Base-by-base conservation (phyloP, 1,140 invertebrate genomes). In the Zaprionus ornatus region DNA sequence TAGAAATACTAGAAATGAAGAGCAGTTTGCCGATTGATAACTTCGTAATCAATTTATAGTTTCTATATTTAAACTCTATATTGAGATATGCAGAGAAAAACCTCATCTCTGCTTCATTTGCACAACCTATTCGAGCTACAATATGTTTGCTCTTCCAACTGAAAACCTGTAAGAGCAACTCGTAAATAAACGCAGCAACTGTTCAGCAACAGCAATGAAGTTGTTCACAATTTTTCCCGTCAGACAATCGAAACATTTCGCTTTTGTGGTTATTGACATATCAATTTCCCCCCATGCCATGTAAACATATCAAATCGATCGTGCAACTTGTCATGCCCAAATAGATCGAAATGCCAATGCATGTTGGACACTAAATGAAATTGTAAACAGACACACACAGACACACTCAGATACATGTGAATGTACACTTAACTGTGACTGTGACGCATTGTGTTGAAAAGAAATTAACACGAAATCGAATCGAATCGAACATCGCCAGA, bases 251-350 rank as follows among this genome's bases (percentile, higher is more conserved):
- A 52, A 67, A 54, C 72, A 69, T 60, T 42, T 60, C 21, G 27
- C 37, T 70, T 55, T 64, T 61, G 12, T 12, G 45, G 23, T 25
- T 79, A 42, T 88, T 87, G 84, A 88, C 85, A 90, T 90, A 88
- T 88, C 84, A 90, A 88, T 88, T 88, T 84, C 78, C 65, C 78
- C 59, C 71, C n/a, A 54, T 42, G 55, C 56, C 70, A 59, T 90
- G 81, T 90, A 71, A 90, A 88, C 84, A 88, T 72, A 88, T 78
- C 59, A 87, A 87, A 74, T 84, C 68, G 84, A 88, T 88, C 84
- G 85, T 77, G 87, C 80, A 80, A 90, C 77, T 84, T 90, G 85
- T 90, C 84, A 79, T 79, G 84, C 74, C 81, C 84, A 78, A 90
- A 84, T 75, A 84, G 74, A 84, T 73, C 68, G 69, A 80, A 88